Conservation (phyloP, 2,113 vertebrate genomes). For the Protomyctophum bolini region DNA sequence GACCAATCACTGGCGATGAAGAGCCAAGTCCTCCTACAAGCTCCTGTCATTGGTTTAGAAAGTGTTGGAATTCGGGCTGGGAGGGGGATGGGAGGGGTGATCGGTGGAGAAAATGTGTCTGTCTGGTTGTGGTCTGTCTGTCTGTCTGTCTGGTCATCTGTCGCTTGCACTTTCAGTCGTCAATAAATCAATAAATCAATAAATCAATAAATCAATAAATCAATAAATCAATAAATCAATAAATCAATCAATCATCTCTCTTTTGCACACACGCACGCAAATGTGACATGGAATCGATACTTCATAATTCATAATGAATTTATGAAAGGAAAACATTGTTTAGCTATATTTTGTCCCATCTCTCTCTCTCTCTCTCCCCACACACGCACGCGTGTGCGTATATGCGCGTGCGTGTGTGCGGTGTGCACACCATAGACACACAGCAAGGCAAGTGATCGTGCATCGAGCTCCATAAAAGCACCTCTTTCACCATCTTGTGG, state of each 20-base stretch:
- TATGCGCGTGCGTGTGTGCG: not conserved
- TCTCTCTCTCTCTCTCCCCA: not conserved
- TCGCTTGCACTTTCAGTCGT: not conserved
- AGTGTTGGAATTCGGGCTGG: not conserved
- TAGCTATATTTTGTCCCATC: not conserved
- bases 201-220: not conserved
- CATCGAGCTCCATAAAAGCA: not conserved
- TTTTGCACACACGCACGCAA: not conserved
- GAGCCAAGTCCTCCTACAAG: not conserved
- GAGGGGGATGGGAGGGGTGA: constrained; percentile 45
- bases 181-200: not conserved
- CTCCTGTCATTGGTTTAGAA: constrained; percentile 43
- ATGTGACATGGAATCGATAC: too few species aligned
- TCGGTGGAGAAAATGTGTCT: constrained; percentile 12
- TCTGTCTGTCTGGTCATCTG: not conserved
- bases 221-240: too few species aligned
- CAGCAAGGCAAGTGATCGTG: not conserved
- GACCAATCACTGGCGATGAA: constrained; percentile 44
- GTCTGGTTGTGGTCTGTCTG: too few species aligned
- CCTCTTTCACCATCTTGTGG: constrained; percentile 59
- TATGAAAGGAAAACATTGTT: too few species aligned
- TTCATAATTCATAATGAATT: too few species aligned
- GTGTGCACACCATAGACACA: not conserved
- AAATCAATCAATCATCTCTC: not conserved
- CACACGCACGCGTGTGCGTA: too few species aligned